A percentile compares a stretch with the other conserved stretches of the same genome.
Conservation (phyloP, 2,888 invertebrate genomes). For the Habroteleia sp. region DNA sequence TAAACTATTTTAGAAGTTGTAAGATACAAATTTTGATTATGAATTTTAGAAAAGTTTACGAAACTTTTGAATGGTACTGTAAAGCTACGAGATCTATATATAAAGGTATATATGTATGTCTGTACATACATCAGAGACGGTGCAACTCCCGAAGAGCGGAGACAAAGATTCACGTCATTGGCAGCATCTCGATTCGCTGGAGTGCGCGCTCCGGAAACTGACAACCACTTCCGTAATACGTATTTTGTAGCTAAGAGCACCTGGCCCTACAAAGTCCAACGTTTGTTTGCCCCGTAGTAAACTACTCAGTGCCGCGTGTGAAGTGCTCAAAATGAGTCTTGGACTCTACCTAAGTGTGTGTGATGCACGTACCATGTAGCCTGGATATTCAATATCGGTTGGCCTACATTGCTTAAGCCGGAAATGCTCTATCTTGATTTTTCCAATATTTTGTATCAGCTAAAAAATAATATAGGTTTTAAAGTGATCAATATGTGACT, state of each 20-base stretch:
- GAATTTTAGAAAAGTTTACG: no score
- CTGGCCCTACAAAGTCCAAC: slow-evolving; percentile 28
- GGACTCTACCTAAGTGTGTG: slow-evolving; percentile 6
- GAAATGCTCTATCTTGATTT: slow-evolving; percentile 52
- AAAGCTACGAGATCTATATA: slow-evolving; percentile 7
- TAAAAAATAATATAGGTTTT: slow-evolving; percentile 38
- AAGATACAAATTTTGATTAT: no score
- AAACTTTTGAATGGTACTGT: slow-evolving; percentile 18
- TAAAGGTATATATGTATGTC: slow-evolving; percentile 1
- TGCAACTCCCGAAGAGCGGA: slow-evolving; percentile 57
- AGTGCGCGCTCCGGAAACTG: slow-evolving; percentile 68
- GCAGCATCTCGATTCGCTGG: slow-evolving; percentile 72
- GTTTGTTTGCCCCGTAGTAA: slow-evolving; percentile 20
- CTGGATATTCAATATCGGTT: slow-evolving; percentile 49
- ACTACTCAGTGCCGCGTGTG: slow-evolving; percentile 2
- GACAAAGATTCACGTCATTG: slow-evolving; percentile 79
- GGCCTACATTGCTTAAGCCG: slow-evolving; percentile 51
- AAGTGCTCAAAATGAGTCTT: slow-evolving; percentile 32
- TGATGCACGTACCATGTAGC: neutral
- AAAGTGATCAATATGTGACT: slow-evolving; percentile 33
- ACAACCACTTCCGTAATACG: slow-evolving; percentile 65
- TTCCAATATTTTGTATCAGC: slow-evolving; percentile 49
- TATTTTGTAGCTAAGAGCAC: slow-evolving; percentile 41
- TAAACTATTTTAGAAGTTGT: no score
- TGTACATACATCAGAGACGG: slow-evolving; percentile 40